Base-by-base conservation (phyloP, 2,113 vertebrate genomes). In the Natator depressus region DNA sequence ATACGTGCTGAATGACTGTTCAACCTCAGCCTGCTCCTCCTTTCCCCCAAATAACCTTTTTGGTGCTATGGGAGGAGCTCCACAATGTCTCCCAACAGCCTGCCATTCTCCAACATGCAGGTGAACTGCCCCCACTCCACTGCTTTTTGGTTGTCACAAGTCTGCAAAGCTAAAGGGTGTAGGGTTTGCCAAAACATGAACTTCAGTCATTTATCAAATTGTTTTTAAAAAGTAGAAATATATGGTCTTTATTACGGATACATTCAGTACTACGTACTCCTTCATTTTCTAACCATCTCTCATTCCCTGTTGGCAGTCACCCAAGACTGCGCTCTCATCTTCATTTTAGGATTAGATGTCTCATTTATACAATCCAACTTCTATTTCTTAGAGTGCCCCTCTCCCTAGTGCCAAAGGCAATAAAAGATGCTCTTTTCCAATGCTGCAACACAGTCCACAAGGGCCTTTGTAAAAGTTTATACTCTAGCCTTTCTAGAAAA, bases 21-120 rank as follows among this genome's bases (percentile, higher is more conserved):
- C 31, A 13, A 19, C 54, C 54, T 2, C 47, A n/a, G 3, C 20
- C 51, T 47, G 59, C 6, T 78, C n/a, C 27, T 87, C 20, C 42
- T 27, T 24, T 29, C 24, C 47, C 80, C 22, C 80, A n/a, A 51
- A 2, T 19, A 80, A 20, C 14, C 47, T 31, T 20, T 80, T 47
- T 20, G 38, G 47, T 5, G 25, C 49, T 13, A 22, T 38, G 54
- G 78, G 69, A 87, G 80, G 86, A 91, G 31, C 49, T 53, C 25
- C 62, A 59, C 24, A 42, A 49, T 78, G 78, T 17, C 17, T 89
- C 51, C 4, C 13, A 17, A 84, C 20, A 35, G 13, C 2, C 25
- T 22, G 11, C 25, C 5, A 11, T n/a, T 53, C 31, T 54, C 80
- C 50, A n/a, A 0, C 0, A 10, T 8, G 19, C 42, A 80, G 17